A percentile compares a stretch with the other conserved stretches of the same genome.
Evolutionary conservation across 2,113 vertebrate species (phyloP).

Genomic region (Motacilla tschutschensis): DNA sequence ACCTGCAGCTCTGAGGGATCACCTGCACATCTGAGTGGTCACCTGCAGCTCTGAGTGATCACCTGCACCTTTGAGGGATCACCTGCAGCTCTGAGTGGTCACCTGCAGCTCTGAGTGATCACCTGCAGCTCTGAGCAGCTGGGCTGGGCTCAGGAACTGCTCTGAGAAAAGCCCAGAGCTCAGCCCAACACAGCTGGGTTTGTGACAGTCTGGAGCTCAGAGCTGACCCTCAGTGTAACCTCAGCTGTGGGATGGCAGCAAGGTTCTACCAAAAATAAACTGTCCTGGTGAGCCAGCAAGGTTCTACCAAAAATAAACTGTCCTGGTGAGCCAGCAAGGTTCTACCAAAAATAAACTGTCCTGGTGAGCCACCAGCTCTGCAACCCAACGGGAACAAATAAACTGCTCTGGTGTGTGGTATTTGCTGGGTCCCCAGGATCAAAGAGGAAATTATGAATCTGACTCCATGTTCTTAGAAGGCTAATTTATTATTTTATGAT

Average conservation of each 20-base stretch:
- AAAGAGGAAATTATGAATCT: no score
- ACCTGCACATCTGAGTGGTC: accelerated
- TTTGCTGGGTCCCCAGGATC: no score
- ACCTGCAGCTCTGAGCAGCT: accelerated
- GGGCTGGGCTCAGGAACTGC: background rate
- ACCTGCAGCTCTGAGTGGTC: background rate
- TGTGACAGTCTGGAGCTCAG: background rate
- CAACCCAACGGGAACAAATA: background rate
- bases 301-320: no score
- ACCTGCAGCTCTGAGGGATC: accelerated
- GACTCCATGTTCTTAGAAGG: no score
- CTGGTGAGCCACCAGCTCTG: background rate
- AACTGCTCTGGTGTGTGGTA: no score
- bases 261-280: background rate
- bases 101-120: accelerated
- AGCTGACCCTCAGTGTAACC: accelerated
- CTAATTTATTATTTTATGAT: no score
- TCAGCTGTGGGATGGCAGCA: background rate
- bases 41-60: accelerated
- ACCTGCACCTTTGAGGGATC: accelerated
- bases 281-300: no score
- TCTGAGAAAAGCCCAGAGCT: background rate
- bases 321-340: background rate
- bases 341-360: no score
- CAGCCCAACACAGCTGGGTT: background rate